A percentile compares a stretch with the other conserved stretches of the same genome.
These are phyloP conservation scores for Monopterus albus DNA, from an alignment of 2,113 vertebrate genomes.

Conservation along the genomic window DNA sequence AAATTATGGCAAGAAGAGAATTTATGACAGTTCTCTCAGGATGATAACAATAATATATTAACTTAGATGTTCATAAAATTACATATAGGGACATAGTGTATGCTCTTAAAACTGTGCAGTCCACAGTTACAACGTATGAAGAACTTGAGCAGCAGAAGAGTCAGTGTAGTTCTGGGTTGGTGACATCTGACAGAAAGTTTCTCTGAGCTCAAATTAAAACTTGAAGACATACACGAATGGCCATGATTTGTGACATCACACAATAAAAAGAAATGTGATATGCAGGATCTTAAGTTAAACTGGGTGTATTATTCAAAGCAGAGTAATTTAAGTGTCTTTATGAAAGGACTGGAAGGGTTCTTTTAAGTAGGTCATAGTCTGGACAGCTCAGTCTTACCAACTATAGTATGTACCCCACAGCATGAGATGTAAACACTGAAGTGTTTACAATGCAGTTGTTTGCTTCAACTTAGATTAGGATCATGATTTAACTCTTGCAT, in stretches of 20 bases:
- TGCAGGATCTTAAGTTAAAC: no score
- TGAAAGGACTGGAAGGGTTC: no score
- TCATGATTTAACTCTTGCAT: slow-evolving; percentile 30
- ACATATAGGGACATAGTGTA: not conserved
- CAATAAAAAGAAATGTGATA: no score
- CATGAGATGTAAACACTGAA: no score
- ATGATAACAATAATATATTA: not conserved
- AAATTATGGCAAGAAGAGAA: not conserved
- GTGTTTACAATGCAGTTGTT: slow-evolving; percentile 2
- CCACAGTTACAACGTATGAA: not conserved
- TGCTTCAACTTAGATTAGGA: slow-evolving; percentile 20
- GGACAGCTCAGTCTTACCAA: not conserved
- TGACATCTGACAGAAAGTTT: no score
- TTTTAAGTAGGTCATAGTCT: not conserved
- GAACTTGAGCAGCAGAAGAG: slow-evolving; percentile 1
- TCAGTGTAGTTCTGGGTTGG: not conserved
- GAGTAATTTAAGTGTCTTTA: no score
- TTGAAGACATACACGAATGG: no score
- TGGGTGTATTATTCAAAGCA: no score
- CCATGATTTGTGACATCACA: no score
- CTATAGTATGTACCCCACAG: not conserved
- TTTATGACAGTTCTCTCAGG: not conserved
- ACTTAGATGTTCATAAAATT: not conserved
- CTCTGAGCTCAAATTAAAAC: no score
- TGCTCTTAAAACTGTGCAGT: not conserved